phyloP scores from a whole-genome alignment of 2,113 vertebrate genomes.

The Phyllopteryx taeniolatus region DNA sequence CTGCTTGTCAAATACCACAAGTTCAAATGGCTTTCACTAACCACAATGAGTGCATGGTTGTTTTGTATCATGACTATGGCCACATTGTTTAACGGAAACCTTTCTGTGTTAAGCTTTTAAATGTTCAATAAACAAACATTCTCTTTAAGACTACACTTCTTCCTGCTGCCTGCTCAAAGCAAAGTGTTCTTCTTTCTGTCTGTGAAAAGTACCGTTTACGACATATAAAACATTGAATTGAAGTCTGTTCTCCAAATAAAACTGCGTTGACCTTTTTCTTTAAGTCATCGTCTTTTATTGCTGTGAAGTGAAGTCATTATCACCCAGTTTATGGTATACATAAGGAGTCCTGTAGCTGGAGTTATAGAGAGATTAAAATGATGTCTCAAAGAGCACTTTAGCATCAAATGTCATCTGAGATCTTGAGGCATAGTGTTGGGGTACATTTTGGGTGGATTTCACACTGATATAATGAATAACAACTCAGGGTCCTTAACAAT shows the following conservation, averaged over 20 bases:
- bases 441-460: conserved; percentile 17
- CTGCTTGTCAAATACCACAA: background rate
- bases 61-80: conserved; percentile 4
- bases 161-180: too few relatives aligned
- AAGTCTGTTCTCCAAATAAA: background rate
- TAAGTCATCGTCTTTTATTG: conserved; percentile 1
- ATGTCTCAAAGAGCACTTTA: conserved; percentile 11
- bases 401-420: conserved; percentile 18
- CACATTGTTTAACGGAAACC: conserved; percentile 20
- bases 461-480: conserved; percentile 29
- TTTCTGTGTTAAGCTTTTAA: conserved; percentile 13
- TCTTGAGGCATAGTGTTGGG: background rate
- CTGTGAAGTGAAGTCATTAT: conserved; percentile 15
- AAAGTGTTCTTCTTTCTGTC: too few relatives aligned
- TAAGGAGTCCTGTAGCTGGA: conserved; percentile 13
- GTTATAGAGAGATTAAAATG: background rate
- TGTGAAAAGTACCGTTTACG: too few relatives aligned
- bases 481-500: conserved; percentile 16
- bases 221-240: background rate
- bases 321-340: background rate
- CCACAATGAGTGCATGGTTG: conserved; percentile 14
- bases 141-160: background rate
- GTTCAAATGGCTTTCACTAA: background rate
- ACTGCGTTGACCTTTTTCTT: background rate
- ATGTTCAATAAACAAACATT: conserved; percentile 7